phyloP scores from a whole-genome alignment of 2,797 vertebrate species.

The Myotis myotis region DNA sequence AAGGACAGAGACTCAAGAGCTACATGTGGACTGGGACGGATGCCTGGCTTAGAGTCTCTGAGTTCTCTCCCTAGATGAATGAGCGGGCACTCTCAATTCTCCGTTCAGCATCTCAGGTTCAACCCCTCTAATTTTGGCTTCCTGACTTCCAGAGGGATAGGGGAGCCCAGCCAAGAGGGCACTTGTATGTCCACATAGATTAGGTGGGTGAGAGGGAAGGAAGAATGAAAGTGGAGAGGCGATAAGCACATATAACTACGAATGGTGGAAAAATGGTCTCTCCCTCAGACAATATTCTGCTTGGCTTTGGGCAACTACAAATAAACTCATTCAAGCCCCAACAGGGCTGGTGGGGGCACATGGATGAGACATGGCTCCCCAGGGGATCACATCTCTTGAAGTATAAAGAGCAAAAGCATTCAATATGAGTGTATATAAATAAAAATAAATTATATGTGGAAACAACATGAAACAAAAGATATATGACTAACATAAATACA shows the following conservation, averaged over 20 bases:
- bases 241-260: background rate
- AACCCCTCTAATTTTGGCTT: background rate
- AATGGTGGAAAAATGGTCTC: background rate
- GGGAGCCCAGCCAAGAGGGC: background rate
- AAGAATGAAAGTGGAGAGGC: background rate
- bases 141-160: rapidly evolving
- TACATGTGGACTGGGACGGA: background rate
- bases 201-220: background rate
- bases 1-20: background rate
- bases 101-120: background rate
- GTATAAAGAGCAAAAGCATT: constrained; percentile 54
- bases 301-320: background rate
- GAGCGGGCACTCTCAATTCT: background rate
- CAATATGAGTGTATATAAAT: constrained; percentile 18
- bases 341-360: background rate
- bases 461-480: constrained; percentile 69
- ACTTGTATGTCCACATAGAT: background rate
- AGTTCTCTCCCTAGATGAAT: background rate
- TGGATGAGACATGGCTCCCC: background rate
- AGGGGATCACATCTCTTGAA: constrained; percentile 22
- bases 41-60: background rate
- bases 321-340: background rate
- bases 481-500: constrained; percentile 39
- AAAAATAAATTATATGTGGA: constrained; percentile 63
- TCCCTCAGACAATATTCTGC: background rate